Conservation (phyloP, 2,888 invertebrate species). For the Cerceris ruficornis region DNA sequence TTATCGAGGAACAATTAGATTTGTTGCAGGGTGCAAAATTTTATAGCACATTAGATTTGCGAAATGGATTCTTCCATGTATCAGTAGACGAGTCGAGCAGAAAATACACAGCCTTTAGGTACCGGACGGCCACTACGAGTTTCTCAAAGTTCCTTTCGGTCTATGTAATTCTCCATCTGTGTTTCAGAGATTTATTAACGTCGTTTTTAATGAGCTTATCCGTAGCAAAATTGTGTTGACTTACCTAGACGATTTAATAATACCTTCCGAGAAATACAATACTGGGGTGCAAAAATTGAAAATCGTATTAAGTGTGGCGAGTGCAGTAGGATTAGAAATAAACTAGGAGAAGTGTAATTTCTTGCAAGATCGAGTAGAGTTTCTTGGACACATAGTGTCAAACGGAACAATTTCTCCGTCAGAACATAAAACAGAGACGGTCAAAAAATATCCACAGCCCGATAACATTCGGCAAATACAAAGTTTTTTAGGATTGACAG, state of each 20-base stretch:
- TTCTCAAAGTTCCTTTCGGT: conserved; percentile 65
- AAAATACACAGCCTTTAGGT: conserved; percentile 67
- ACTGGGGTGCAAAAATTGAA: background rate
- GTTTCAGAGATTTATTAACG: conserved; percentile 51
- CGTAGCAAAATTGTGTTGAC: background rate
- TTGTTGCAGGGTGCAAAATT: background rate
- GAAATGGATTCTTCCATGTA: conserved; percentile 70
- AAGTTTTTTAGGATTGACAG: too few species aligned
- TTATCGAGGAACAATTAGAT: conserved; percentile 7
- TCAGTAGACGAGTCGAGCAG: too few species aligned
- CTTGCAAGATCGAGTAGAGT: background rate
- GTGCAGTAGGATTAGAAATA: background rate
- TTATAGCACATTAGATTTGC: conserved; percentile 14
- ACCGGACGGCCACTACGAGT: conserved; percentile 62
- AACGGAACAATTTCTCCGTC: background rate
- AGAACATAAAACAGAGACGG: conserved; percentile 42
- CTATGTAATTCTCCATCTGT: conserved; percentile 42
- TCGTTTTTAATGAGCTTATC: conserved; percentile 46
- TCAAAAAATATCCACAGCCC: conserved; percentile 44
- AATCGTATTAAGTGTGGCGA: background rate
- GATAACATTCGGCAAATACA: conserved; percentile 40
- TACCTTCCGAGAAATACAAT: background rate
- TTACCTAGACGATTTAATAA: conserved; percentile 10
- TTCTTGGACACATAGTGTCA: conserved; percentile 1
- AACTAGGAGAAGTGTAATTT: conserved; percentile 11